These are phyloP conservation scores for Calameuta idolon DNA, from an alignment of 2,888 invertebrate species.

Conservation along the genomic window DNA sequence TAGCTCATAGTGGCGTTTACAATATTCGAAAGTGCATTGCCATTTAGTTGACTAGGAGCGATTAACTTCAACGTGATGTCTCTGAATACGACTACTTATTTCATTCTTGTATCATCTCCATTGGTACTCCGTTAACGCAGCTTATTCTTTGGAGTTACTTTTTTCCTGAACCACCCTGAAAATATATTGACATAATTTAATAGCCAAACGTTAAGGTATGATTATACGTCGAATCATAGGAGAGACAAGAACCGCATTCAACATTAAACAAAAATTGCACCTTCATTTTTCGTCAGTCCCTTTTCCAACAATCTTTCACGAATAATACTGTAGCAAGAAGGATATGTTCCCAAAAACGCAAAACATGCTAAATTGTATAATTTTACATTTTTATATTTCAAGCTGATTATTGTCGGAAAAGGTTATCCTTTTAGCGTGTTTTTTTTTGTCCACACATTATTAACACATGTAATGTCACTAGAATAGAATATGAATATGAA, in stretches of 20 bases:
- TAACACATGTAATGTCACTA: not conserved
- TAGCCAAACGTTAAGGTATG: conserved; percentile 20
- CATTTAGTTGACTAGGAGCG: not conserved
- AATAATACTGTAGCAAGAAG: not conserved
- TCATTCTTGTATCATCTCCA: conserved; percentile 18
- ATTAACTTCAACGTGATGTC: conserved; percentile 21
- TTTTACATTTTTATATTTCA: not conserved
- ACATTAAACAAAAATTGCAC: conserved; percentile 29
- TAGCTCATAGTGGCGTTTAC: not conserved
- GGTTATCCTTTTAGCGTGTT: not conserved
- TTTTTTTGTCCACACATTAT: not conserved
- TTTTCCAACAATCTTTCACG: not conserved
- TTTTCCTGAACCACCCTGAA: conserved; percentile 71
- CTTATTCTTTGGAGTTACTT: conserved; percentile 69
- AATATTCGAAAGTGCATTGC: not conserved
- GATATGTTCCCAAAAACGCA: not conserved
- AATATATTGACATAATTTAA: conserved; percentile 31
- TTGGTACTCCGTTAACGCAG: conserved; percentile 47
- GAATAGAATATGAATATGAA: not conserved
- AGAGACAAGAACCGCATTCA: conserved; percentile 17
- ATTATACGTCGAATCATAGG: conserved; percentile 26
- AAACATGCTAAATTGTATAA: not conserved
- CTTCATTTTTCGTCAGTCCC: not conserved
- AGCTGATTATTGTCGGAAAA: not conserved
- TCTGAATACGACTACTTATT: conserved; percentile 10